Conservation (phyloP, 1,140 invertebrate species). For the Ips typographus region DNA sequence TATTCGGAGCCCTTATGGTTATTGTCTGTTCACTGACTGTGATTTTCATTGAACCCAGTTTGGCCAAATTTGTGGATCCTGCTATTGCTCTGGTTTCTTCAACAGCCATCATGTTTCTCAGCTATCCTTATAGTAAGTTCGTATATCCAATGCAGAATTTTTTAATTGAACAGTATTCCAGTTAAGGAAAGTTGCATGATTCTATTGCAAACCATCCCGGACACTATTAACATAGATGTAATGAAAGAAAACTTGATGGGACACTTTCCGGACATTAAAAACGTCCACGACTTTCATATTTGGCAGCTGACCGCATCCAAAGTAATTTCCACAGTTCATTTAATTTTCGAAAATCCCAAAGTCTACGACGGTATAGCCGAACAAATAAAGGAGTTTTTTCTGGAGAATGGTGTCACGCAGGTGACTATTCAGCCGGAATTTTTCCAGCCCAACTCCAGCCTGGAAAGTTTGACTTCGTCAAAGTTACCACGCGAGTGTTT, state of each 20-base stretch:
- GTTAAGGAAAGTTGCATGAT: conserved; percentile 79
- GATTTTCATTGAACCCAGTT: conserved; percentile 60
- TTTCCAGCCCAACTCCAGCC: conserved; percentile 47
- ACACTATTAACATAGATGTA: conserved; percentile 71
- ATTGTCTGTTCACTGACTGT: conserved; percentile 67
- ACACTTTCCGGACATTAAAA: conserved; percentile 76
- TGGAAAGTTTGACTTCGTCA: conserved; percentile 38
- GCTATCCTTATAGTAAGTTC: conserved; percentile 73
- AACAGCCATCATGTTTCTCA: conserved; percentile 62
- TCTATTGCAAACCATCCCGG: conserved; percentile 78
- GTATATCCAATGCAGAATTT: background rate
- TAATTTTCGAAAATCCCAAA: conserved; percentile 67
- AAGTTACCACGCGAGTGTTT: conserved; percentile 43
- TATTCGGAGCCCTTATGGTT: conserved; percentile 65
- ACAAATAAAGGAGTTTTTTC: conserved; percentile 68
- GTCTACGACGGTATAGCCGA: conserved; percentile 65
- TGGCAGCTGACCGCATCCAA: conserved; percentile 74
- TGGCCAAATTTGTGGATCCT: conserved; percentile 75
- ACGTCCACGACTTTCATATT: conserved; percentile 80
- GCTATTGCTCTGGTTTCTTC: conserved; percentile 68
- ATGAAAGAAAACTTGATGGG: conserved; percentile 64
- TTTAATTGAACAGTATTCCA: conserved; percentile 24
- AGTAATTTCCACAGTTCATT: conserved; percentile 72
- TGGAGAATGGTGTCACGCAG: conserved; percentile 71
- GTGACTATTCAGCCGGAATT: conserved; percentile 82